Evolutionary conservation across 2,888 invertebrate species (phyloP).

Genomic region (Hymenopus coronatus): DNA sequence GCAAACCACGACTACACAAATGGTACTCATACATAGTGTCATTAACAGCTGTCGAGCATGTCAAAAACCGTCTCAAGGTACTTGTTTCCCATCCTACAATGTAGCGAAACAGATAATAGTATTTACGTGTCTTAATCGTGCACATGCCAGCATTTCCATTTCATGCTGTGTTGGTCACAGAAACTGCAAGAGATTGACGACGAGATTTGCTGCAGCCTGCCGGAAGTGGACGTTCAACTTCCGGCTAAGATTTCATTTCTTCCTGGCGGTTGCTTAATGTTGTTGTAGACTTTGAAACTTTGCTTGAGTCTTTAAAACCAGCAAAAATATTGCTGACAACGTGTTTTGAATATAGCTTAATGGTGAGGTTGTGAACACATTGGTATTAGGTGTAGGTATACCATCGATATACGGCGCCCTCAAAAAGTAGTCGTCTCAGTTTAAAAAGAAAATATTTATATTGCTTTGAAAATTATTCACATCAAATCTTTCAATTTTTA

Average conservation of each 20-base stretch:
- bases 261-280: neutral
- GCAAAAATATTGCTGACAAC: too few species aligned
- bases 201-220: neutral
- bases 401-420: too few species aligned
- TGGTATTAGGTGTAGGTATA: too few species aligned
- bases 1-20: neutral
- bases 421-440: too few species aligned
- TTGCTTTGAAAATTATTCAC: too few species aligned
- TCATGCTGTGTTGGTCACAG: neutral
- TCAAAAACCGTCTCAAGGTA: neutral
- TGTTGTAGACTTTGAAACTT: neutral
- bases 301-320: too few species aligned
- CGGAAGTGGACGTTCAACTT: neutral
- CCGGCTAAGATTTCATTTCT: neutral
- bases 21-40: neutral
- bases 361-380: too few species aligned
- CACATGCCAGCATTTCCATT: neutral
- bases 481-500: too few species aligned
- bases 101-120: neutral
- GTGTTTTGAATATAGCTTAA: too few species aligned
- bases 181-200: neutral
- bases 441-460: too few species aligned
- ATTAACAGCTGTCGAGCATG: neutral
- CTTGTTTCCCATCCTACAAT: neutral
- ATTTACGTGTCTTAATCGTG: neutral